A percentile compares a stretch with the other conserved stretches of the same genome.
These are phyloP conservation scores for Chaenodraco wilsoni DNA, from an alignment of 2,797 vertebrate species.

Conservation along the genomic window DNA sequence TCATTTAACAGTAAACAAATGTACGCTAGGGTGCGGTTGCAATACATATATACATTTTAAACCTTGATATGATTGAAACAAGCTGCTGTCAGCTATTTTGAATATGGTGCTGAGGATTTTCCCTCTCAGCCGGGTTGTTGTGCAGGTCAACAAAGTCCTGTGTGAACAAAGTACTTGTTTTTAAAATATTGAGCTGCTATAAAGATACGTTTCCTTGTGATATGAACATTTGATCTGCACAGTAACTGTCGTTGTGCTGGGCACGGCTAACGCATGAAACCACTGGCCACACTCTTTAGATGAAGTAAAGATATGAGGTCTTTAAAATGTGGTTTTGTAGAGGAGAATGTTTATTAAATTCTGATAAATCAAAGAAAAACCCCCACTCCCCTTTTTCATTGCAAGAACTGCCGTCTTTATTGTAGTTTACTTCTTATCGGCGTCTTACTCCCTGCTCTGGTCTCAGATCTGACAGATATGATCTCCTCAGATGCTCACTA, in stretches of 20 bases:
- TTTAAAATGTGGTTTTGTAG: neutral
- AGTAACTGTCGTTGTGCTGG: neutral
- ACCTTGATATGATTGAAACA: neutral
- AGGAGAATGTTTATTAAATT: neutral
- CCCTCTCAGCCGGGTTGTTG: neutral
- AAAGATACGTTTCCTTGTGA: neutral
- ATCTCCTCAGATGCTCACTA: conserved; percentile 10
- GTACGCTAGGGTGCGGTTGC: neutral
- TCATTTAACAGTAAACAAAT: neutral
- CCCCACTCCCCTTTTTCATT: neutral
- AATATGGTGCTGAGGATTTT: neutral
- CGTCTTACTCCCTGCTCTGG: conserved; percentile 3
- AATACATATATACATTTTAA: neutral
- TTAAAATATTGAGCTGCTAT: too few species aligned
- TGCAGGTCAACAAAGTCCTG: neutral
- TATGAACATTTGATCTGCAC: neutral
- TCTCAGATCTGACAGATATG: conserved; percentile 22
- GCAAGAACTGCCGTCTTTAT: conserved; percentile 9
- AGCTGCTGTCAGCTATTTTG: neutral
- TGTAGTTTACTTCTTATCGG: conserved; percentile 23
- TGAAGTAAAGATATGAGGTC: neutral
- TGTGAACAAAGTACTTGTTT: neutral
- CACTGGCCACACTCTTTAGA: neutral
- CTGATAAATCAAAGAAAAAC: neutral
- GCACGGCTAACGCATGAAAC: neutral